A percentile compares a stretch with the other conserved stretches of the same genome.
These are phyloP conservation scores for Heliconius cydno DNA, from an alignment of 2,888 invertebrate genomes.

Conservation along the genomic window DNA sequence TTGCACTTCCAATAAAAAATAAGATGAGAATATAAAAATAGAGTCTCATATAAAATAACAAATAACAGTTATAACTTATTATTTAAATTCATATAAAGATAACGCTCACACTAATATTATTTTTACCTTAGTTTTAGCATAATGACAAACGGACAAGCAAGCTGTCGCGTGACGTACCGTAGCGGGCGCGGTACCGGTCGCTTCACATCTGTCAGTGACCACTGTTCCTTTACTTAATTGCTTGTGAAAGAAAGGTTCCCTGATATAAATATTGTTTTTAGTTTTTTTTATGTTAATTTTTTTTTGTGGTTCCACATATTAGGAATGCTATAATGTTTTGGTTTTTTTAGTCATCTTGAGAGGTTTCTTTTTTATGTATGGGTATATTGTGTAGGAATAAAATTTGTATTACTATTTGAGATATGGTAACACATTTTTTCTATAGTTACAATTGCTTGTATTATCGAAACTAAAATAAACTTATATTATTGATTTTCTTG, in stretches of 20 bases:
- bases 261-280: slow-evolving; percentile 5
- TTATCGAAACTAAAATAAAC: background rate
- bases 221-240: slow-evolving; percentile 38
- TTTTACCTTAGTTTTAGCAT: slow-evolving; percentile 63
- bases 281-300: background rate
- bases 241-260: slow-evolving; percentile 11
- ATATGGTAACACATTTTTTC: no score
- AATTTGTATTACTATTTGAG: background rate
- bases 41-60: background rate
- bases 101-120: background rate
- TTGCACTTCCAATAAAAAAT: no score
- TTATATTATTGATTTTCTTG: background rate
- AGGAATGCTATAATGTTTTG: background rate
- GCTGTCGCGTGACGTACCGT: slow-evolving; percentile 70
- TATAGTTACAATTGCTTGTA: no score
- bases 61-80: background rate
- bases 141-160: slow-evolving; percentile 74
- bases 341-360: background rate
- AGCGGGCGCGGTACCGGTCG: slow-evolving; percentile 54
- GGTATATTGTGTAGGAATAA: background rate
- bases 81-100: background rate
- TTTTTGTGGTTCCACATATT: background rate
- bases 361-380: background rate
- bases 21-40: no score
- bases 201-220: slow-evolving; percentile 68